These are phyloP conservation scores for Latrodectus geometricus DNA, from an alignment of 1,140 invertebrate genomes.

Conservation along the genomic window DNA sequence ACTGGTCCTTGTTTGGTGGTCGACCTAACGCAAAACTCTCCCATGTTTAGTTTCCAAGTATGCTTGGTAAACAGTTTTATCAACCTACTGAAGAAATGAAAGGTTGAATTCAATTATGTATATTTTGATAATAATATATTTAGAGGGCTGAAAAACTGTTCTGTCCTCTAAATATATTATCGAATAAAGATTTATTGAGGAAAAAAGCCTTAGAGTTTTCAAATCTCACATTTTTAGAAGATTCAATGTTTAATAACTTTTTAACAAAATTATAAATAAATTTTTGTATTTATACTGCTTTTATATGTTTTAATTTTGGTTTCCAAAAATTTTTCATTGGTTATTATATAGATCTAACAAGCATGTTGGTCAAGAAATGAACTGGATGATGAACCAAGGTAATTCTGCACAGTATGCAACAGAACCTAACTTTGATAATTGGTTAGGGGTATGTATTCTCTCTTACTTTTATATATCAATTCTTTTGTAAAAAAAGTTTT, in stretches of 20 bases:
- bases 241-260: neutral
- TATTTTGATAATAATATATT: too few species aligned
- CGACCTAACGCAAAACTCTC: too few species aligned
- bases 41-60: too few species aligned
- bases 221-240: neutral
- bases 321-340: neutral
- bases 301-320: neutral
- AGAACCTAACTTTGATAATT: constrained; percentile 32
- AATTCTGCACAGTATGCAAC: neutral
- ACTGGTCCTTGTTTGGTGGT: too few species aligned
- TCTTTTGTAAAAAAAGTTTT: neutral
- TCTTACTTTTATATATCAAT: neutral
- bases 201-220: too few species aligned
- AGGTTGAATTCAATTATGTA: too few species aligned
- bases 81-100: too few species aligned
- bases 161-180: too few species aligned
- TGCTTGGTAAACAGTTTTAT: too few species aligned
- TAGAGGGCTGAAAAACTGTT: too few species aligned
- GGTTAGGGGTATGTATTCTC: constrained; percentile 36
- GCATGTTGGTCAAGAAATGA: constrained; percentile 5
- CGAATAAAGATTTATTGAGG: too few species aligned
- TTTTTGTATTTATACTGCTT: neutral
- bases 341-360: constrained; percentile 19
- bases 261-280: neutral
- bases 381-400: constrained; percentile 38